Base-by-base conservation (phyloP, 2,797 vertebrate species). In the Chrosomus eos region DNA sequence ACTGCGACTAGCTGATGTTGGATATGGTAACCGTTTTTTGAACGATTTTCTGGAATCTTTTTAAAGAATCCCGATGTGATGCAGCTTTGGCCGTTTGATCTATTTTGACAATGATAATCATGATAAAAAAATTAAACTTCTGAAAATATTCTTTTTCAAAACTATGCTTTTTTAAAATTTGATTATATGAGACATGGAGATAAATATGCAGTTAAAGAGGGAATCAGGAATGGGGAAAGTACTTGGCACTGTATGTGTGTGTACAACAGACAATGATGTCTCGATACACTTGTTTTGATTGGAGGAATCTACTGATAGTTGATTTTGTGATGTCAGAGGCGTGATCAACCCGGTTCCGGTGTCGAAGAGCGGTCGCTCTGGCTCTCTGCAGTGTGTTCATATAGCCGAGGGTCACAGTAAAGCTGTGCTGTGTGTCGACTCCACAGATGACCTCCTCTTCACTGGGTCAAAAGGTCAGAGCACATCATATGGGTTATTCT, bases 361-460 rank as follows among this genome's bases (percentile, higher is more conserved):
- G 85, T 95, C 96, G 26, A 98, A 97, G 93, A 95, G 94, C 89
- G 89, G 93, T 64, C 94, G 96, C 9, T 90, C 93, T 0, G 92
- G 95, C 0, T 93, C 95, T 0, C 88, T 99, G 31, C 97, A 98
- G 90, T 99, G 98, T 71, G 91, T 96, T 79, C 96, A 97, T 58
- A 94, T 97, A 90, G 98, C 98, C 0, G 97, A 99, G 93, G 98
- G 98, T 67, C 98, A 99, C 87, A 96, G 93, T 13, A 99, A 99
- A 90, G 98, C 98, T n/a, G 97, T 99, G 23, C 96, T 99, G 33
- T 99, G 97, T 72, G 95, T 99, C 9, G 98, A 99, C 93, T 96
- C 96, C 90, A 99, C 98, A 0, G 97, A 99, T 13, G 98, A 99
- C 91, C 97, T 99, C 66, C 97, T 99, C 78, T 99, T 99, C 94